Percentiles rank a stretch among this genome's conserved stretches.
These are phyloP conservation scores for Notocelia uddmanniana DNA, from an alignment of 2,888 invertebrate genomes.

Conservation along the genomic window DNA sequence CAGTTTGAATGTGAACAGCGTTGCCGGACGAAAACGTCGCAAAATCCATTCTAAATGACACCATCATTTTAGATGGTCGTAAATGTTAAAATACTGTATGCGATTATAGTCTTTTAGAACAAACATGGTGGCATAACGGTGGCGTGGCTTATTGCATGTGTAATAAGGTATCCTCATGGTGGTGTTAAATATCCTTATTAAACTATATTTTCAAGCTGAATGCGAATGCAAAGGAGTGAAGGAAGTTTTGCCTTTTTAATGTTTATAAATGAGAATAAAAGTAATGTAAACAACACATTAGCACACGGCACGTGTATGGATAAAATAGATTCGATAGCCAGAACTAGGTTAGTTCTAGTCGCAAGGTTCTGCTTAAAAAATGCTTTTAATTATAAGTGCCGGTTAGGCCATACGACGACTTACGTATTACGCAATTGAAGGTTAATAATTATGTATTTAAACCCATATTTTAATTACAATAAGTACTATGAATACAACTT, in stretches of 20 bases:
- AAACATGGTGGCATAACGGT: background rate
- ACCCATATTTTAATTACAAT: too few species aligned
- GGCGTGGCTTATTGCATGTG: conserved; percentile 15
- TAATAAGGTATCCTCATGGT: conserved; percentile 21
- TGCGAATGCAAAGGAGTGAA: background rate
- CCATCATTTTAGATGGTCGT: conserved; percentile 1
- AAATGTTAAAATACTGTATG: conserved; percentile 2
- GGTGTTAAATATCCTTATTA: conserved; percentile 2
- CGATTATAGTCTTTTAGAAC: background rate
- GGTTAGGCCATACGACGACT: too few species aligned
- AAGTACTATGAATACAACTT: too few species aligned
- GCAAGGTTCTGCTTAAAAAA: background rate
- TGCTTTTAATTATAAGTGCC: too few species aligned
- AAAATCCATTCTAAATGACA: background rate
- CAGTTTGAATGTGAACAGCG: background rate
- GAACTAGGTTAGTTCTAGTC: background rate
- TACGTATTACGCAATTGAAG: too few species aligned
- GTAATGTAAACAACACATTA: too few species aligned
- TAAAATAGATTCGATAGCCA: background rate
- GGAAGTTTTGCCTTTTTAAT: background rate
- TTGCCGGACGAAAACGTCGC: conserved; percentile 45
- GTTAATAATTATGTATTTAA: too few species aligned
- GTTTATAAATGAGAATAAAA: background rate
- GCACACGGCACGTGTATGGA: background rate
- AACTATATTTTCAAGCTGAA: background rate